A percentile compares a stretch with the other conserved stretches of the same genome.
phyloP scores from a whole-genome alignment of 1,140 invertebrate species.

The Penaeus japonicus region DNA sequence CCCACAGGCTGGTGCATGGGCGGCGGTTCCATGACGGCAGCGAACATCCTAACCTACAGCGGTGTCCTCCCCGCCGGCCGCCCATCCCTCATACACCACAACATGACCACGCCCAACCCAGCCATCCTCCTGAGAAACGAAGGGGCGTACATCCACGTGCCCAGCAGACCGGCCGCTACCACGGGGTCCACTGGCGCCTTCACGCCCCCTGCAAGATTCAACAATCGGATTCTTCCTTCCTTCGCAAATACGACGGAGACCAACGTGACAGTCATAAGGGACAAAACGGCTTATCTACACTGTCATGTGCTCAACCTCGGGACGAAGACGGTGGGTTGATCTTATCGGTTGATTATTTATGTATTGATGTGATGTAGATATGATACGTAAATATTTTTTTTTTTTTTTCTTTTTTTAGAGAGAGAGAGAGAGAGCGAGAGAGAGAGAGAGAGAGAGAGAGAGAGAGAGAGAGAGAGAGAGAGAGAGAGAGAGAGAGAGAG shows the following conservation, averaged over 20 bases:
- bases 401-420: too few relatives aligned
- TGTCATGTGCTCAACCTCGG: conserved; percentile 53
- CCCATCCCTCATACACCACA: neutral
- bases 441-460: too few relatives aligned
- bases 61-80: too few relatives aligned
- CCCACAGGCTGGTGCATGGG: too few relatives aligned
- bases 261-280: conserved; percentile 53
- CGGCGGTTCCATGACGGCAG: too few relatives aligned
- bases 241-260: conserved; percentile 49
- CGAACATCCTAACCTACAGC: too few relatives aligned
- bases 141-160: neutral
- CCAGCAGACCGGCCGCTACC: neutral
- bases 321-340: conserved; percentile 44
- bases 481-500: too few relatives aligned
- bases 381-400: too few relatives aligned
- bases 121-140: neutral
- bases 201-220: conserved; percentile 49
- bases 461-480: too few relatives aligned
- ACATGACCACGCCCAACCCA: neutral
- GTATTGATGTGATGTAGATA: too few relatives aligned
- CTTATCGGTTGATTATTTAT: too few relatives aligned
- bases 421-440: too few relatives aligned
- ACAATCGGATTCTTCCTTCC: conserved; percentile 31
- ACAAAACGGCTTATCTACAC: conserved; percentile 46
- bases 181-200: conserved; percentile 27